A percentile compares a stretch with the other conserved stretches of the same genome.
Conservation (phyloP, 2,797 vertebrate species). For the Trachops cirrhosus region DNA sequence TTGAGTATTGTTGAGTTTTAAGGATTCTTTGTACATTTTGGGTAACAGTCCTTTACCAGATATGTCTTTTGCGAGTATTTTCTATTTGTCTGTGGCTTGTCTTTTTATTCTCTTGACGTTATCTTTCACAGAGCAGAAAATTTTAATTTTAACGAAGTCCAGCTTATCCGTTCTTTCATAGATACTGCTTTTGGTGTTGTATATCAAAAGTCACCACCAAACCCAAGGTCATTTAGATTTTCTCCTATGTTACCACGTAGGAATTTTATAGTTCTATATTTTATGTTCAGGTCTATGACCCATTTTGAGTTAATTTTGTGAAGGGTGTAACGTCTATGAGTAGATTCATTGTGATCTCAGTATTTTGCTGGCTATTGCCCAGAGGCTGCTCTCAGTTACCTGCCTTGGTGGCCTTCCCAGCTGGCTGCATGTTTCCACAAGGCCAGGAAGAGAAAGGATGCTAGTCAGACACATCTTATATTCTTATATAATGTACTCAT, state of each 20-base stretch:
- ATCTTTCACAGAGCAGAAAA: not conserved
- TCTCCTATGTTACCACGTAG: not conserved
- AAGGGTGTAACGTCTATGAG: not conserved
- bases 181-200: not conserved
- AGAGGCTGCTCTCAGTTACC: not conserved
- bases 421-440: not conserved
- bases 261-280: not conserved
- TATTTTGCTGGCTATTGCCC: not conserved
- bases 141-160: not conserved
- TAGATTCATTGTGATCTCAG: not conserved
- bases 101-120: constrained; percentile 1
- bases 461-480: not conserved
- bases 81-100: not conserved
- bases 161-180: not conserved
- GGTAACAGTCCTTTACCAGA: not conserved
- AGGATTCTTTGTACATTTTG: not conserved
- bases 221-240: not conserved
- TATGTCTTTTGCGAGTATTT: not conserved
- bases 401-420: not conserved
- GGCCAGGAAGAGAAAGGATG: not conserved
- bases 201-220: not conserved
- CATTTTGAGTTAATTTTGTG: not conserved
- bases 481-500: not conserved
- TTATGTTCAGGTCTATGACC: not conserved
- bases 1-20: not conserved